These are phyloP conservation scores for Dolichopus griseipennis DNA, from an alignment of 2,888 invertebrate genomes.

Conservation along the genomic window DNA sequence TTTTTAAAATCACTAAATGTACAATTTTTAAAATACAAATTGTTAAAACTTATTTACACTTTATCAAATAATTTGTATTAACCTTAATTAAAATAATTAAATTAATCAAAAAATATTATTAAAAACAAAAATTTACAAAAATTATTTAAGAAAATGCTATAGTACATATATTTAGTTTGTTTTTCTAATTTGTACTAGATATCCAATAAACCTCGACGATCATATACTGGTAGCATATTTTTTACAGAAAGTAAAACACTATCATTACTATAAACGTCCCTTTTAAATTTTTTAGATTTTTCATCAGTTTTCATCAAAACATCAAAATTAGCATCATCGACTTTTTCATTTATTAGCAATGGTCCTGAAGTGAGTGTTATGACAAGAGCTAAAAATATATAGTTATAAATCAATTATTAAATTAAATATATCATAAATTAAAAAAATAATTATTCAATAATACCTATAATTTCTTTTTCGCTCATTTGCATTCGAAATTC, in stretches of 20 bases:
- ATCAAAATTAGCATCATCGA: constrained; percentile 17
- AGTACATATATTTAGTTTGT: no score
- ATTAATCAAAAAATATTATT: no score
- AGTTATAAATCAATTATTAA: no score
- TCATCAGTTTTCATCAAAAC: constrained; percentile 17
- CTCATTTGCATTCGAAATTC: constrained; percentile 27
- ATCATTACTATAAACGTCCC: constrained; percentile 16
- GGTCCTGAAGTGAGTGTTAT: constrained; percentile 30
- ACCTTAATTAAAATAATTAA: no score
- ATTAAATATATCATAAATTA: no score
- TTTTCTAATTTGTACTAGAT: background rate
- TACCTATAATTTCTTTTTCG: constrained; percentile 28
- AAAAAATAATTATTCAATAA: background rate
- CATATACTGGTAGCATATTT: constrained; percentile 21
- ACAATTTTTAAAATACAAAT: no score
- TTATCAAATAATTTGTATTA: no score
- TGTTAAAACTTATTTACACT: no score
- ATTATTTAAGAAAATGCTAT: no score
- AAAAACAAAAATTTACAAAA: no score
- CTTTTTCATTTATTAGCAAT: constrained; percentile 22
- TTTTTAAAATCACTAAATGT: no score
- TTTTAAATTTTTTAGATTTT: constrained; percentile 15
- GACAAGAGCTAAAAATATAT: constrained; percentile 24
- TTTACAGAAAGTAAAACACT: constrained; percentile 18
- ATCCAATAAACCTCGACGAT: constrained; percentile 21